Base-by-base conservation (phyloP, 2,797 vertebrate species). In the Dryobates pubescens region DNA sequence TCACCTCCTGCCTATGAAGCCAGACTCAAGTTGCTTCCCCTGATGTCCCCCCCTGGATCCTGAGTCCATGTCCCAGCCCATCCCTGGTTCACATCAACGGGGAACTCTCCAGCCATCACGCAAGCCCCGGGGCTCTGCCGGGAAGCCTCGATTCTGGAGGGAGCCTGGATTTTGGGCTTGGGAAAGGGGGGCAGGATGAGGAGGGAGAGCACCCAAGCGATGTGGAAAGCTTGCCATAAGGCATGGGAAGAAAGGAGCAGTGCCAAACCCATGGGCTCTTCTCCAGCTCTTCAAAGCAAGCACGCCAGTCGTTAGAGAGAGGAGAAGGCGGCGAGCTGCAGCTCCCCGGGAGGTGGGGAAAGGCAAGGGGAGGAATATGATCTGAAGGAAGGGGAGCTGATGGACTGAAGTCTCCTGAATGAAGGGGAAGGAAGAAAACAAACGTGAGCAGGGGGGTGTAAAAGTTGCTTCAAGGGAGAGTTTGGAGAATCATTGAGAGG, bases 201-300 rank as follows among this genome's bases (percentile, higher is more conserved):
- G 80, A 88, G 65, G 81, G 78, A 80, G 83, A 84, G 93, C 73
- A 91, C 81, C 89, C 83, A 82, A 88, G 78, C 58, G 0, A 85
- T 23, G 64, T 58, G 72, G 92, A 96, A 96, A 95, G 70, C 94
- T 88, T 91, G 89, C 93, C 94, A 94, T 96, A 93, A 96, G 90
- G 86, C 77, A 78, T 72, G 86, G 87, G 92, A 96, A 96, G 79
- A 64, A 92, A 76, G 88, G 75, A 96, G 86, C 15, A 0, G 77
- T 92, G 93, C 96, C 95, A 97, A 97, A 94, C 71, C 91, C 95
- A 88, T 17, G 77, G 94, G 93, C 94, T 94, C 19, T 54, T 86
- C 86, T 96, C 96, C 94, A 97, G 88, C 79, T 94, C 93, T 94
- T 96, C 90, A 87, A 92, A 93, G 92, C 76, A 78, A 96, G 81